phyloP scores from a whole-genome alignment of 92 coral and sea anemone genomes.

The Phenganax subtilis region DNA sequence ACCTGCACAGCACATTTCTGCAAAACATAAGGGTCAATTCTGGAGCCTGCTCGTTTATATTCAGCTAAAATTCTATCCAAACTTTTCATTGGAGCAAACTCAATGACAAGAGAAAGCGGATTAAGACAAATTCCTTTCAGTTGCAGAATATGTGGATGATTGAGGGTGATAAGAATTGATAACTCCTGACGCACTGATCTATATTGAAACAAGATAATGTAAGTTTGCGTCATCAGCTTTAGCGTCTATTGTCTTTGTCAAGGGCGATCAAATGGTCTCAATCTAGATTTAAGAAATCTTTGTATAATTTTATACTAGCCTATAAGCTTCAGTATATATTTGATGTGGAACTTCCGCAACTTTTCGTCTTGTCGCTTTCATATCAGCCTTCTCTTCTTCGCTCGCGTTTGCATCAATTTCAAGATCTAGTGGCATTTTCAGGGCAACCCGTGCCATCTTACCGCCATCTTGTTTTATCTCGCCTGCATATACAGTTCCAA shows the following conservation, averaged over 20 bases:
- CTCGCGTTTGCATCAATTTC: slow-evolving; percentile 84
- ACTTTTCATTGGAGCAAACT: slow-evolving; percentile 90
- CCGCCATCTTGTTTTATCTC: slow-evolving; percentile 69
- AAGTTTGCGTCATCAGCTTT: not conserved
- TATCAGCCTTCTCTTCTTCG: slow-evolving; percentile 76
- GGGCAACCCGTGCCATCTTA: slow-evolving; percentile 60
- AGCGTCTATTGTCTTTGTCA: not conserved
- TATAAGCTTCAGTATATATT: slow-evolving; percentile 88
- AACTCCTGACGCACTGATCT: slow-evolving; percentile 96
- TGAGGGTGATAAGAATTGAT: slow-evolving; percentile 77
- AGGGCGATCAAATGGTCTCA: not conserved
- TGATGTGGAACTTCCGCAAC: slow-evolving; percentile 71
- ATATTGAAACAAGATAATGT: not conserved
- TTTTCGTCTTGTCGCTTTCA: slow-evolving; percentile 83
- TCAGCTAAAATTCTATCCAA: slow-evolving; percentile 75
- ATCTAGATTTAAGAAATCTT: not conserved
- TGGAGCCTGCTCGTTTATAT: slow-evolving; percentile 76
- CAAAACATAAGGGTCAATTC: slow-evolving; percentile 79
- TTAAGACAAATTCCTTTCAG: slow-evolving; percentile 86
- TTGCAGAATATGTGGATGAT: slow-evolving; percentile 78
- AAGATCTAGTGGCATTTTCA: slow-evolving; percentile 98
- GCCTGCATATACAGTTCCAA: slow-evolving; percentile 95
- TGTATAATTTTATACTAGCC: slow-evolving; percentile 45
- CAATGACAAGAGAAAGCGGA: slow-evolving; percentile 85
- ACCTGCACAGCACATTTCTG: slow-evolving; percentile 98